Evolutionary conservation across 2,888 invertebrate species (phyloP).

Genomic region (Drosophila koepferae): DNA sequence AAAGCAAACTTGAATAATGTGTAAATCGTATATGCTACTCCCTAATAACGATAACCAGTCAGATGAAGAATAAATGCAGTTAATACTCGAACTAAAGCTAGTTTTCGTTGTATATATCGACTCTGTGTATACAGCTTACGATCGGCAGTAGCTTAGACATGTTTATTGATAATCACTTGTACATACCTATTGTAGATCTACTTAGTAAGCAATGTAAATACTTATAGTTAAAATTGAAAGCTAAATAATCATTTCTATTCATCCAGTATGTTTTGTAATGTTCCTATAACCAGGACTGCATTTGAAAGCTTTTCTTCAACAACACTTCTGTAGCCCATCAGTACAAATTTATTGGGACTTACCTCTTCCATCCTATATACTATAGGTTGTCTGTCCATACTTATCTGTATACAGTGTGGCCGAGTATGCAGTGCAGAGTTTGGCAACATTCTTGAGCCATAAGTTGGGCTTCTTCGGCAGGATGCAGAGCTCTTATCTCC

Average conservation of each 20-base stretch:
- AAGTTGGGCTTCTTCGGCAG: conserved; percentile 5
- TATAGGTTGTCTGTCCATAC: background rate
- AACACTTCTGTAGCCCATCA: background rate
- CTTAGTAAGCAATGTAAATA: conserved; percentile 60
- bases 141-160: conserved; percentile 9
- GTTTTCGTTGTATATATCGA: conserved; percentile 15
- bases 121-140: conserved; percentile 7
- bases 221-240: conserved; percentile 5
- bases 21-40: conserved; percentile 4
- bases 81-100: conserved; percentile 8
- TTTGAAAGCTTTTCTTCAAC: conserved; percentile 14
- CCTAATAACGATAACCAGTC: background rate
- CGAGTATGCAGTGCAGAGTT: conserved; percentile 6
- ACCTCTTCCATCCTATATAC: conserved; percentile 6
- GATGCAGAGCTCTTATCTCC: conserved; percentile 5
- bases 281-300: conserved; percentile 38
- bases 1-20: conserved; percentile 8
- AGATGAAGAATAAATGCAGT: background rate
- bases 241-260: background rate
- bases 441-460: background rate
- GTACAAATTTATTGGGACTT: conserved; percentile 22
- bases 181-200: conserved; percentile 48
- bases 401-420: background rate
- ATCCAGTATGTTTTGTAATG: conserved; percentile 10
- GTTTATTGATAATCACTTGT: conserved; percentile 22